phyloP scores from a whole-genome alignment of 2,888 invertebrate species.

The Archaeoteleia sp. region DNA sequence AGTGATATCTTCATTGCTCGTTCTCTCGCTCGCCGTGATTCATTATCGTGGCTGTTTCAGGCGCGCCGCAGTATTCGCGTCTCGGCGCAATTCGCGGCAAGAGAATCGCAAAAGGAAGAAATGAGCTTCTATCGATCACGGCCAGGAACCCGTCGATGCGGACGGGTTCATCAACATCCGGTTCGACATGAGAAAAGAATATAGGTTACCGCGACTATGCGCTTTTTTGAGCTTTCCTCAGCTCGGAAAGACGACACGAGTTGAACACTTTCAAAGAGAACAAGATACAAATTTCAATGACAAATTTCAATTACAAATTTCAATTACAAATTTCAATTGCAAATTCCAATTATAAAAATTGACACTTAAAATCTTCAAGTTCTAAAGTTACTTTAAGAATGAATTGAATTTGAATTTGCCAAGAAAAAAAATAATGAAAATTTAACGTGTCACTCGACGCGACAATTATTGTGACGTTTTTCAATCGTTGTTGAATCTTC shows the following conservation, averaged over 20 bases:
- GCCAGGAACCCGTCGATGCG: constrained; percentile 41
- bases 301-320: not conserved
- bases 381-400: no score
- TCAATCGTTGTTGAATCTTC: constrained; percentile 37
- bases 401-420: constrained; percentile 3
- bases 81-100: constrained; percentile 31
- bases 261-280: not conserved
- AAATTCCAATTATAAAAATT: not conserved
- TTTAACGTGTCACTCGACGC: constrained; percentile 44
- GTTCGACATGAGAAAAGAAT: constrained; percentile 19
- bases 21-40: constrained; percentile 45
- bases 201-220: not conserved
- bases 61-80: constrained; percentile 31
- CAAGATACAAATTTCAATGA: not conserved
- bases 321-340: no score
- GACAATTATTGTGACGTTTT: constrained; percentile 60
- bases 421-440: not conserved
- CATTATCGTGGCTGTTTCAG: constrained; percentile 46
- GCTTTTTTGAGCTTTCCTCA: not conserved
- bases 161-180: constrained; percentile 56
- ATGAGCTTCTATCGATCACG: constrained; percentile 43
- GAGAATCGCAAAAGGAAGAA: constrained; percentile 43
- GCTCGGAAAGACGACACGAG: no score
- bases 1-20: constrained; percentile 69
- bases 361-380: no score